These are phyloP conservation scores for Scatophagus argus DNA, from an alignment of 2,113 vertebrate genomes.

Conservation along the genomic window DNA sequence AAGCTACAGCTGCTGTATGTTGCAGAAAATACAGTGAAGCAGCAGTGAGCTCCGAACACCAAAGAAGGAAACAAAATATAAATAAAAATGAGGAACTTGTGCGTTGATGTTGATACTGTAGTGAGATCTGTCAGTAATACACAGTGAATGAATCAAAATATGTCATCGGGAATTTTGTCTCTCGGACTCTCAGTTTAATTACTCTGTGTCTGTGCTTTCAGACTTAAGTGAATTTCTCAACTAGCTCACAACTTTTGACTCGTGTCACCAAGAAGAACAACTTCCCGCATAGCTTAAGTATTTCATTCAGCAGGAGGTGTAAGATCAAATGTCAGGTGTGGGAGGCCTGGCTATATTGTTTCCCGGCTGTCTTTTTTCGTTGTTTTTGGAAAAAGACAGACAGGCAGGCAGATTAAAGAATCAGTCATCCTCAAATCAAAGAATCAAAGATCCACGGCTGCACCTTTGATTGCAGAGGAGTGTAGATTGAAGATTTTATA, in stretches of 20 bases:
- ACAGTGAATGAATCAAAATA: background rate
- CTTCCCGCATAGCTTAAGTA: conserved; percentile 14
- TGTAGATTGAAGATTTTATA: background rate
- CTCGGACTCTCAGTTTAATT: background rate
- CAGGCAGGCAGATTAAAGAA: background rate
- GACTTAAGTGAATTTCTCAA: conserved; percentile 3
- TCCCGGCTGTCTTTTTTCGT: background rate
- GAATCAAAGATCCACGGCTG: background rate
- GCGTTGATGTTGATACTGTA: background rate
- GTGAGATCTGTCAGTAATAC: background rate
- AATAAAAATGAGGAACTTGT: conserved; percentile 12
- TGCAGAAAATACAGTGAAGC: background rate
- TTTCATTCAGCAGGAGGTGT: conserved; percentile 5
- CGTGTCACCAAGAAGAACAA: background rate
- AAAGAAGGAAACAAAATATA: background rate
- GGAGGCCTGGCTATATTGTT: background rate
- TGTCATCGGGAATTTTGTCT: background rate
- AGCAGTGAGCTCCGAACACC: background rate
- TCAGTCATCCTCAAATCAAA: too few species aligned
- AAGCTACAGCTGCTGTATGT: too few species aligned
- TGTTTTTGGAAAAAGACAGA: conserved; percentile 29
- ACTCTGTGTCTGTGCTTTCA: background rate
- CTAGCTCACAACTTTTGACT: background rate
- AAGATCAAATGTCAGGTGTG: conserved; percentile 15
- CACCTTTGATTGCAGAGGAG: background rate